A percentile compares a stretch with the other conserved stretches of the same genome.
These are phyloP conservation scores for Colaptes auratus DNA, from an alignment of 2,113 vertebrate genomes.

Conservation along the genomic window DNA sequence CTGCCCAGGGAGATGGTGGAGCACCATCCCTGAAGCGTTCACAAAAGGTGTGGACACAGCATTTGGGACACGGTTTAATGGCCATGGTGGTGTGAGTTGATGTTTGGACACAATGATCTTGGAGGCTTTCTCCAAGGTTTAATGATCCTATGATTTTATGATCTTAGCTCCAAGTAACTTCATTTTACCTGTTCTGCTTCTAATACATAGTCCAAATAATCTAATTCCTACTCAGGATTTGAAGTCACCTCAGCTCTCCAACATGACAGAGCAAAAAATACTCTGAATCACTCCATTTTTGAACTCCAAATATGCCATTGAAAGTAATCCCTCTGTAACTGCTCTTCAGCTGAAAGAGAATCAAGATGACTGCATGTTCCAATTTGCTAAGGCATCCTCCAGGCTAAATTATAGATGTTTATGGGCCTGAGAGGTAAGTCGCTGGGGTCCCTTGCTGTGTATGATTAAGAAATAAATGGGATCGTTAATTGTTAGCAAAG, in stretches of 20 bases:
- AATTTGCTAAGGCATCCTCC: not conserved
- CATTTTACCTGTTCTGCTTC: not conserved
- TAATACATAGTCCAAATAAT: not conserved
- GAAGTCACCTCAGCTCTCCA: not conserved
- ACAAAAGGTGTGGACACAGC: no score
- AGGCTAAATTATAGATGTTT: constrained; percentile 22
- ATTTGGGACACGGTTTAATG: no score
- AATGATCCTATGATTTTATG: no score
- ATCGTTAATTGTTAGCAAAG: constrained; percentile 40
- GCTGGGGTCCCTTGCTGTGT: not conserved
- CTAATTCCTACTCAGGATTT: not conserved
- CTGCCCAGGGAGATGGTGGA: no score
- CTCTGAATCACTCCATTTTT: not conserved
- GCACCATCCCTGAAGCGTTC: no score
- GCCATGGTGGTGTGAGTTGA: no score
- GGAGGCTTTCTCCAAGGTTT: no score
- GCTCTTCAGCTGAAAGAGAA: not conserved
- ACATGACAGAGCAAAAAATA: not conserved
- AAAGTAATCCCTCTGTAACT: not conserved
- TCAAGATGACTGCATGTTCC: not conserved
- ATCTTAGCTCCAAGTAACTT: not conserved
- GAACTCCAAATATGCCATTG: not conserved
- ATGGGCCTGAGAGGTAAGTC: constrained; percentile 7
- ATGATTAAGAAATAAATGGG: constrained; percentile 52
- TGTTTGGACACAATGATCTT: no score